These are phyloP conservation scores for Epinotia bilunana DNA, from an alignment of 2,888 invertebrate genomes.

Conservation along the genomic window DNA sequence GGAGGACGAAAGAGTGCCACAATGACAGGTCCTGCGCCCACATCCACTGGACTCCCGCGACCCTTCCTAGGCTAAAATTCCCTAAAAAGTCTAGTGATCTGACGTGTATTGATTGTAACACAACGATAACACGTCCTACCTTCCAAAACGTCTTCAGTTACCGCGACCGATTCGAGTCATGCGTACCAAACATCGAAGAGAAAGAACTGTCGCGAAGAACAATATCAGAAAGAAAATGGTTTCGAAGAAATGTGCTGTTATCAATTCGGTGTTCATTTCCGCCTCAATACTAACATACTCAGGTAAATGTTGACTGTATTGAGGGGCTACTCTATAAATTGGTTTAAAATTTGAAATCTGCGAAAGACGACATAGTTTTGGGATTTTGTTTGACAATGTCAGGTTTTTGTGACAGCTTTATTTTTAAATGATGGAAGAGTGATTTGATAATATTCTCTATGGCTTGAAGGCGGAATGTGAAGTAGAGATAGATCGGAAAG, in stretches of 20 bases:
- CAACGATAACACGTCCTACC: neutral
- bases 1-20: too few species aligned
- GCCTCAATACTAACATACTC: neutral
- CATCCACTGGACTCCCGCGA: too few species aligned
- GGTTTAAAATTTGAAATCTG: neutral
- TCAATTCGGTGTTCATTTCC: neutral
- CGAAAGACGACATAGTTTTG: neutral
- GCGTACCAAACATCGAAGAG: slow-evolving; percentile 56
- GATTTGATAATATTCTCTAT: neutral
- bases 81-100: too few species aligned
- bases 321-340: neutral
- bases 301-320: neutral
- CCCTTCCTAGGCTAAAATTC: too few species aligned
- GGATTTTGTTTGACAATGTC: slow-evolving; percentile 2
- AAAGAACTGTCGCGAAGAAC: slow-evolving; percentile 57
- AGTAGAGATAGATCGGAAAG: neutral
- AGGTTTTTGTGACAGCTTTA: slow-evolving; percentile 12
- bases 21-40: too few species aligned
- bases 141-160: neutral
- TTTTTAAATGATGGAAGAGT: neutral
- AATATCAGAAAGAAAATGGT: slow-evolving; percentile 51
- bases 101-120: neutral
- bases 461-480: neutral
- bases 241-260: neutral
- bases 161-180: slow-evolving; percentile 46